These are phyloP conservation scores for Camponotus fellah DNA, from an alignment of 2,888 invertebrate genomes.

Conservation along the genomic window DNA sequence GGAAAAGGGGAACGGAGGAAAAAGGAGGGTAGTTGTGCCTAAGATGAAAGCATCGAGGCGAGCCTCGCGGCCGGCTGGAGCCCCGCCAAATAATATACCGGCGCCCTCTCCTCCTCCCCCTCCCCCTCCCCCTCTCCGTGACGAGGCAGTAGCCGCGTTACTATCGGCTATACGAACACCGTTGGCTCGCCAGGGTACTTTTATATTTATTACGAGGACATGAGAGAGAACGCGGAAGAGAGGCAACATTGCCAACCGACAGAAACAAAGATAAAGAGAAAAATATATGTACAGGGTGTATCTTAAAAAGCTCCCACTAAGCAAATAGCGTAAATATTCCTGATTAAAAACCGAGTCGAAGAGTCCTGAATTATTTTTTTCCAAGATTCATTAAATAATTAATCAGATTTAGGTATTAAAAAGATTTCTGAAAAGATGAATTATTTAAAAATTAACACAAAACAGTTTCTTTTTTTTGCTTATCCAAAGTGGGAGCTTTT, in stretches of 20 bases:
- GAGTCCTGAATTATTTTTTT: too few relatives aligned
- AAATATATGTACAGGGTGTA: background rate
- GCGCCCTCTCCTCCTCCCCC: slow-evolving; percentile 75
- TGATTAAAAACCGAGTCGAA: too few relatives aligned
- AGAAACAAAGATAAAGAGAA: slow-evolving; percentile 46
- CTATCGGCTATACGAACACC: slow-evolving; percentile 68
- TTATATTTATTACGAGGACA: slow-evolving; percentile 84
- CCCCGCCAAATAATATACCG: slow-evolving; percentile 85
- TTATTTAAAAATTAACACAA: too few relatives aligned
- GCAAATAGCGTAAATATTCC: too few relatives aligned
- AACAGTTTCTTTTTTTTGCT: too few relatives aligned
- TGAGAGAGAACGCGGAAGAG: slow-evolving; percentile 75
- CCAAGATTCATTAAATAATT: too few relatives aligned
- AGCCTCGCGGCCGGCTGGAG: slow-evolving; percentile 85
- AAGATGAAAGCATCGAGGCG: slow-evolving; percentile 85
- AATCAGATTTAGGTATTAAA: too few relatives aligned
- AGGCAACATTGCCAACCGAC: slow-evolving; percentile 49
- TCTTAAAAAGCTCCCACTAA: too few relatives aligned
- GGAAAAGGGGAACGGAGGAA: slow-evolving; percentile 55
- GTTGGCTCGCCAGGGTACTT: slow-evolving; percentile 76
- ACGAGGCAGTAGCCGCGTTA: slow-evolving; percentile 71
- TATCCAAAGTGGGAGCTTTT: too few relatives aligned
- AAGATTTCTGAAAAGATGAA: too few relatives aligned
- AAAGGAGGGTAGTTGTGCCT: slow-evolving; percentile 74
- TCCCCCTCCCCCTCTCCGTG: slow-evolving; percentile 44